Percentiles rank a stretch among this genome's conserved stretches.
phyloP scores from a whole-genome alignment of 2,888 invertebrate species.

The Caprella mutica region DNA sequence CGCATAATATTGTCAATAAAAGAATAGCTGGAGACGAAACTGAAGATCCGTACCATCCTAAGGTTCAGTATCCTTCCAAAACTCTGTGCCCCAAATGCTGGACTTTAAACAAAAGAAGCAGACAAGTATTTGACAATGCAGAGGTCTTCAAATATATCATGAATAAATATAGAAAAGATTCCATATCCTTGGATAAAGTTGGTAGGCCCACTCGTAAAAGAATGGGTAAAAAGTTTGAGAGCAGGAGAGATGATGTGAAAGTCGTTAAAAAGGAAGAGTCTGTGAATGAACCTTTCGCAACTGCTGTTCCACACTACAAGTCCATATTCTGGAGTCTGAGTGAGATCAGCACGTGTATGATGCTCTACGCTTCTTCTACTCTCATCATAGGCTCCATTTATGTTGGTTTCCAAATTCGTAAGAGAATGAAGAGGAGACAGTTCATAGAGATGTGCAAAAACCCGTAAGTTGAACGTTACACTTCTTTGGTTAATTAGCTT shows the following conservation, averaged over 20 bases:
- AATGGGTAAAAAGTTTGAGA: slow-evolving; percentile 1
- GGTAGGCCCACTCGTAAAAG: not conserved
- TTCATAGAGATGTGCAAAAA: slow-evolving; percentile 27
- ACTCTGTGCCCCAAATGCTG: slow-evolving; percentile 58
- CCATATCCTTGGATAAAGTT: slow-evolving; percentile 22
- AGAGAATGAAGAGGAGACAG: slow-evolving; percentile 24
- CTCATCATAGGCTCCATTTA: slow-evolving; percentile 24
- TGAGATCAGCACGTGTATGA: slow-evolving; percentile 26
- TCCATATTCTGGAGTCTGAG: not conserved
- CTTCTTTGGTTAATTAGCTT: no score
- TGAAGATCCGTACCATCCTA: slow-evolving; percentile 81
- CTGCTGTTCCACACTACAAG: no score
- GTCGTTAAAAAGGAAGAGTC: not conserved
- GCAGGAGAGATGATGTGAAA: not conserved
- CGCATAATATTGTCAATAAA: slow-evolving; percentile 85
- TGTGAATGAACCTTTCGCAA: not conserved
- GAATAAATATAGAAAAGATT: slow-evolving; percentile 18
- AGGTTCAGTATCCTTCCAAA: slow-evolving; percentile 71
- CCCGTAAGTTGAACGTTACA: slow-evolving; percentile 33
- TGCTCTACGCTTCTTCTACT: slow-evolving; percentile 27
- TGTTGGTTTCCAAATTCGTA: slow-evolving; percentile 22
- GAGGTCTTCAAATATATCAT: slow-evolving; percentile 22
- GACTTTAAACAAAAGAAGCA: slow-evolving; percentile 41
- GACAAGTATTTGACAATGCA: not conserved
- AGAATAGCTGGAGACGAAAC: slow-evolving; percentile 71